Evolutionary conservation across 1,140 invertebrate species (phyloP).

Genomic region (Drosophila nigrodunni): DNA sequence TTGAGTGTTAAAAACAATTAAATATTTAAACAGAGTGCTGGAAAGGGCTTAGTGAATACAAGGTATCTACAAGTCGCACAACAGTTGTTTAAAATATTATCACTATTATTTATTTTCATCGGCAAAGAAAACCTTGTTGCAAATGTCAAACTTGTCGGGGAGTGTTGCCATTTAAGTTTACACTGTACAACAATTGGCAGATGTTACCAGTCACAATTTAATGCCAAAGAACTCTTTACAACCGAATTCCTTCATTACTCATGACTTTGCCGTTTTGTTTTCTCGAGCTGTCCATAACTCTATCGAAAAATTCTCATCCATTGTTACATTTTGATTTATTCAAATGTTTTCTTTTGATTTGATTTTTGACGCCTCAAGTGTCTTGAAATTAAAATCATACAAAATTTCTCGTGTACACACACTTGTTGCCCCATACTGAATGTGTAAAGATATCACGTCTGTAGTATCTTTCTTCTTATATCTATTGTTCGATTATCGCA

Average conservation of each 20-base stretch:
- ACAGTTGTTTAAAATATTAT: background rate
- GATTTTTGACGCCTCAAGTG: constrained; percentile 60
- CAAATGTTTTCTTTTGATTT: constrained; percentile 66
- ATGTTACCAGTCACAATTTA: constrained; percentile 29
- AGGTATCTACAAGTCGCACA: background rate
- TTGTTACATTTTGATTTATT: constrained; percentile 67
- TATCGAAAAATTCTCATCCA: constrained; percentile 31
- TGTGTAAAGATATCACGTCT: constrained; percentile 54
- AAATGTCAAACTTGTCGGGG: constrained; percentile 61
- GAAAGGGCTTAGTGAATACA: background rate
- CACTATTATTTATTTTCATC: constrained; percentile 24
- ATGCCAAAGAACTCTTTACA: constrained; percentile 40
- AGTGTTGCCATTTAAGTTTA: constrained; percentile 66
- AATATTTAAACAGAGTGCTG: too few species aligned
- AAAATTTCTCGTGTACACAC: constrained; percentile 32
- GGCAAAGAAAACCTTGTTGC: constrained; percentile 52
- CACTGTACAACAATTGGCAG: constrained; percentile 36
- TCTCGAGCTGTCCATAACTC: constrained; percentile 52
- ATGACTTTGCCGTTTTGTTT: constrained; percentile 28
- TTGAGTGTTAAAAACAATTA: background rate
- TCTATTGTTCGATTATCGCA: constrained; percentile 50
- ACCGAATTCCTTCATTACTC: constrained; percentile 11
- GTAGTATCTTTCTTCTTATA: constrained; percentile 28
- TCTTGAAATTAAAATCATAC: constrained; percentile 43
- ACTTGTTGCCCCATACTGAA: constrained; percentile 37